A percentile compares a stretch with the other conserved stretches of the same genome.
These are phyloP conservation scores for Grantiella picta DNA, from an alignment of 2,113 vertebrate genomes.

Conservation along the genomic window DNA sequence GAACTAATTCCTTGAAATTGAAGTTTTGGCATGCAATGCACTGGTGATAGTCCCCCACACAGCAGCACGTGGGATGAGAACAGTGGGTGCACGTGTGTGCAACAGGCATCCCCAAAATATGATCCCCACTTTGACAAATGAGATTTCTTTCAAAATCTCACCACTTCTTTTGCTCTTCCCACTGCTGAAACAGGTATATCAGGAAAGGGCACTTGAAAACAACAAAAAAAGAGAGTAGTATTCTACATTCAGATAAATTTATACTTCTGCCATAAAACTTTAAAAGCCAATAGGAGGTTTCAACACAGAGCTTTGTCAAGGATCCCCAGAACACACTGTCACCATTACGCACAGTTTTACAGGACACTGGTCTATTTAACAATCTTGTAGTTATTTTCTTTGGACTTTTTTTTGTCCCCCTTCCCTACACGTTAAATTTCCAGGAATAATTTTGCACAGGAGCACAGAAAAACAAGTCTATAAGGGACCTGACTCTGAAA, in stretches of 20 bases:
- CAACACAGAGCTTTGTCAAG: neutral
- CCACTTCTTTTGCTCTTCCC: neutral
- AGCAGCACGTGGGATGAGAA: neutral
- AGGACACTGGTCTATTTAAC: neutral
- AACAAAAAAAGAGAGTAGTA: neutral
- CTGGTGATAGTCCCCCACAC: neutral
- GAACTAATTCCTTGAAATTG: neutral
- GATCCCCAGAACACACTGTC: neutral
- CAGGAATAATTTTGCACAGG: neutral
- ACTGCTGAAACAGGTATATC: neutral
- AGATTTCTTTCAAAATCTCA: neutral
- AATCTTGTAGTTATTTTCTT: slow-evolving; percentile 1
- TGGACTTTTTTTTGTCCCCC: neutral
- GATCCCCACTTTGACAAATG: neutral
- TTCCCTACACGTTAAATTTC: neutral
- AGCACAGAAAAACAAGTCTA: neutral
- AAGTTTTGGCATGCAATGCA: neutral
- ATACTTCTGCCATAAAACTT: slow-evolving; percentile 20
- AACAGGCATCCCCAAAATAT: neutral
- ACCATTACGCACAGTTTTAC: neutral
- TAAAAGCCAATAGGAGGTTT: neutral
- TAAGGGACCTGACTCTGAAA: neutral
- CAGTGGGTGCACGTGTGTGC: neutral
- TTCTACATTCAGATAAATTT: slow-evolving; percentile 1
- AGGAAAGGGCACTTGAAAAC: neutral